phyloP scores from a whole-genome alignment of 2,888 invertebrate genomes.

The Metopia argyrocephala region DNA sequence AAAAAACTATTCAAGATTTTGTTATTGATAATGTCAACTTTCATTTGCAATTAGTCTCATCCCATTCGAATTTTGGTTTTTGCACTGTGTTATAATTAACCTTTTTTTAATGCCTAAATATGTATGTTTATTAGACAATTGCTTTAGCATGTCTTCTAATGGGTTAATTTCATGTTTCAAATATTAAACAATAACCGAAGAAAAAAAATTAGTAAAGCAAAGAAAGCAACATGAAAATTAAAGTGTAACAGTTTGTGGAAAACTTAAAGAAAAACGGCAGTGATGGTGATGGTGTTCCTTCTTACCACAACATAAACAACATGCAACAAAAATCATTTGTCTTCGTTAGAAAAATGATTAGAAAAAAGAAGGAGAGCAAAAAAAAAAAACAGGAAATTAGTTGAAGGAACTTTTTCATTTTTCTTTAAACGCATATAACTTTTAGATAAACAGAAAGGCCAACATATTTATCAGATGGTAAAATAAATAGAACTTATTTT shows the following conservation, averaged over 20 bases:
- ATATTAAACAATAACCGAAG: constrained; percentile 21
- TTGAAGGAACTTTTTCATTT: constrained; percentile 10
- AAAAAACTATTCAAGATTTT: too few species aligned
- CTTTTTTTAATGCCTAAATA: too few species aligned
- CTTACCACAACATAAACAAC: constrained; percentile 9
- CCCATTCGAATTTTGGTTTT: too few species aligned
- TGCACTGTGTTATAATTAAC: too few species aligned
- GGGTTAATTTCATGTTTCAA: constrained; percentile 65
- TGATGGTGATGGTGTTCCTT: background rate
- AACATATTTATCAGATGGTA: background rate
- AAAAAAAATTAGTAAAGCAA: background rate
- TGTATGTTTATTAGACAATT: constrained; percentile 49
- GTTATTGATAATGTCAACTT: too few species aligned
- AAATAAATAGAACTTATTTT: too few species aligned
- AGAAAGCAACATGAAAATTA: background rate
- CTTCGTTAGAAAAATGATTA: constrained; percentile 20
- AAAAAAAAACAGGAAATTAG: constrained; percentile 9
- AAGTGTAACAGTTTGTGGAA: constrained; percentile 22
- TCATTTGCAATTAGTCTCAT: too few species aligned
- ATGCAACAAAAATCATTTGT: constrained; percentile 47
- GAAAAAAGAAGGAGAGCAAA: background rate
- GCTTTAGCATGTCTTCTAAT: constrained; percentile 57
- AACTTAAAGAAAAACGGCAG: background rate
- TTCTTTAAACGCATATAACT: background rate
- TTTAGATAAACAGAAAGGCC: background rate